phyloP scores from a whole-genome alignment of 2,113 vertebrate genomes.

The Cervus canadensis region DNA sequence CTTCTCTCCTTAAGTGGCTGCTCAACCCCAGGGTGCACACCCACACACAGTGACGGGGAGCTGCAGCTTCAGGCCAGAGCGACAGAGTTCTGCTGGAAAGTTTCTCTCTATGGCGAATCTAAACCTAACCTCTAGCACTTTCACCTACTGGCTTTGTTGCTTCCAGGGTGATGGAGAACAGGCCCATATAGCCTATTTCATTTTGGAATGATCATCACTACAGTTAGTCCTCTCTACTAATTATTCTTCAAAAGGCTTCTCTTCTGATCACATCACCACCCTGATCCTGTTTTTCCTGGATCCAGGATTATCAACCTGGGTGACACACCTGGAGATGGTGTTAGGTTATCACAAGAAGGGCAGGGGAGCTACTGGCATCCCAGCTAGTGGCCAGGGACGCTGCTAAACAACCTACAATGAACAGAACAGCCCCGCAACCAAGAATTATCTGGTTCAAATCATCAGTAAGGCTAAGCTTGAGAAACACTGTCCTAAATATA shows the following conservation, averaged over 20 bases:
- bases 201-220: not conserved
- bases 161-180: not conserved
- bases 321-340: not conserved
- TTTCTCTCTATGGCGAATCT: not conserved
- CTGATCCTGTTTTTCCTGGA: not conserved
- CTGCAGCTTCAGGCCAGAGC: not conserved
- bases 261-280: not conserved
- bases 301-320: not conserved
- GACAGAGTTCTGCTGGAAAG: not conserved
- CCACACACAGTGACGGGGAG: not conserved
- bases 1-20: not conserved
- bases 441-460: not conserved
- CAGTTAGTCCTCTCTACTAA: not conserved
- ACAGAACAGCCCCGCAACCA: not conserved
- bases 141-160: not conserved
- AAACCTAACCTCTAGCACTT: not conserved
- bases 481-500: not conserved
- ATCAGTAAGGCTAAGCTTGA: not conserved
- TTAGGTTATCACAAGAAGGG: not conserved
- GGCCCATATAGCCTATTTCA: not conserved
- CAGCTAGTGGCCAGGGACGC: not conserved
- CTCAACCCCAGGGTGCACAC: not conserved
- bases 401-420: not conserved
- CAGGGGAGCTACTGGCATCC: not conserved
- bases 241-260: not conserved